Evolutionary conservation across 2,888 invertebrate genomes (phyloP).

Genomic region (Sinelater perroti): DNA sequence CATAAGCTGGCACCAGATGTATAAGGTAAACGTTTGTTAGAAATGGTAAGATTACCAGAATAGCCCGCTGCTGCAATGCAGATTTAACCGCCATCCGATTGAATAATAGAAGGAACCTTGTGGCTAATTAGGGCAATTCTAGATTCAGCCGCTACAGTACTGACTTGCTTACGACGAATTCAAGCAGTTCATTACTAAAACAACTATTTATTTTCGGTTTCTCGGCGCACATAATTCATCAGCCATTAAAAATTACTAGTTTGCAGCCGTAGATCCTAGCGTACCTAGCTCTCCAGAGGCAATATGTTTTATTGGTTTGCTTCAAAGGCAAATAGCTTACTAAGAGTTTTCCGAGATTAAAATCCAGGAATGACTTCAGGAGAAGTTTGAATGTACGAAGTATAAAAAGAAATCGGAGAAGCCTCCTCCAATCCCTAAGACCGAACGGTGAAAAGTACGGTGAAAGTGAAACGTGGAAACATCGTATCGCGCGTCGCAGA

Average conservation of each 20-base stretch:
- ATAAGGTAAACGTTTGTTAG: constrained; percentile 9
- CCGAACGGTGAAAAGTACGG: constrained; percentile 2
- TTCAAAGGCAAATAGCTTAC: too few species aligned
- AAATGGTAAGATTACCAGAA: constrained; percentile 17
- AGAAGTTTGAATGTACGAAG: constrained; percentile 1
- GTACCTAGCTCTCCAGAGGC: too few species aligned
- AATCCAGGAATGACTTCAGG: background rate
- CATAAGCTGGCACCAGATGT: too few species aligned
- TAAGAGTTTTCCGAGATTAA: too few species aligned
- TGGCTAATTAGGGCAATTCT: background rate
- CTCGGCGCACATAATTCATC: too few species aligned
- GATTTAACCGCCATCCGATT: constrained; percentile 13
- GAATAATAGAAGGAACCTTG: constrained; percentile 10
- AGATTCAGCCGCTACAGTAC: background rate
- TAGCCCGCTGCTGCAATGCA: constrained; percentile 16
- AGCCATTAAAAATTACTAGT: too few species aligned
- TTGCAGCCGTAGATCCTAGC: too few species aligned
- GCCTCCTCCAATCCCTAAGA: constrained; percentile 1
- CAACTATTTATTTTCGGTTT: constrained; percentile 1
- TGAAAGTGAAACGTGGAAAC: constrained; percentile 13
- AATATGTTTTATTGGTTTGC: too few species aligned
- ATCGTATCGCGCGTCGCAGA: background rate
- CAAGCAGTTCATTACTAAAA: background rate
- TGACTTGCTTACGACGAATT: background rate
- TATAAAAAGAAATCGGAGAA: constrained; percentile 1